phyloP scores from a whole-genome alignment of 1,140 invertebrate species.

The Drosophila ercepeae region DNA sequence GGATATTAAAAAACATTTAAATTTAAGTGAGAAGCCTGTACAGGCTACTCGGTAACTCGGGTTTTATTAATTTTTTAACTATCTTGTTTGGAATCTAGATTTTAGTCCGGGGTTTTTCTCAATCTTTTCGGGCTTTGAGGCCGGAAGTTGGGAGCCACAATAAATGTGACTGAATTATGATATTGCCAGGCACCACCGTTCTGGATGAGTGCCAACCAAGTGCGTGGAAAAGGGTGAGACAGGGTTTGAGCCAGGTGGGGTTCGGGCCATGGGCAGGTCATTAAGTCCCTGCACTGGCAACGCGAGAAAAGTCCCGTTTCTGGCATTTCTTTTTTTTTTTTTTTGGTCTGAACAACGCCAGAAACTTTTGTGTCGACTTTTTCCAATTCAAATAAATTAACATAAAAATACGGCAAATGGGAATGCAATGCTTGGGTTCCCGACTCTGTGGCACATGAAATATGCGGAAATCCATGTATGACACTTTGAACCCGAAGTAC shows the following conservation, averaged over 20 bases:
- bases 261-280: slow-evolving; percentile 36
- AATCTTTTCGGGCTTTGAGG: slow-evolving; percentile 27
- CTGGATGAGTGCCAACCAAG: slow-evolving; percentile 70
- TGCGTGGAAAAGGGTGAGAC: slow-evolving; percentile 53
- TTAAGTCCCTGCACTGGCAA: slow-evolving; percentile 47
- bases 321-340: slow-evolving; percentile 4
- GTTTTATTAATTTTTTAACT: background rate
- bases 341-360: slow-evolving; percentile 46
- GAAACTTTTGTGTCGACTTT: slow-evolving; percentile 52
- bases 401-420: slow-evolving; percentile 72
- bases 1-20: slow-evolving; percentile 20
- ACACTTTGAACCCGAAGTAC: slow-evolving; percentile 45
- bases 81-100: background rate
- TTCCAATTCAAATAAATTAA: slow-evolving; percentile 74
- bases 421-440: slow-evolving; percentile 49
- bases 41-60: background rate
- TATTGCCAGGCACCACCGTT: slow-evolving; percentile 49
- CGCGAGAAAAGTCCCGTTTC: slow-evolving; percentile 57
- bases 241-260: slow-evolving; percentile 1
- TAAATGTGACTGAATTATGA: slow-evolving; percentile 77
- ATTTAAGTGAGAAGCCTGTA: background rate
- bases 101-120: background rate
- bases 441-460: slow-evolving; percentile 32
- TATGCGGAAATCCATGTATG: slow-evolving; percentile 75
- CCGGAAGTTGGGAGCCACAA: slow-evolving; percentile 71